Base-by-base conservation (phyloP, 1,140 invertebrate genomes). In the Ceratina calcarata region DNA sequence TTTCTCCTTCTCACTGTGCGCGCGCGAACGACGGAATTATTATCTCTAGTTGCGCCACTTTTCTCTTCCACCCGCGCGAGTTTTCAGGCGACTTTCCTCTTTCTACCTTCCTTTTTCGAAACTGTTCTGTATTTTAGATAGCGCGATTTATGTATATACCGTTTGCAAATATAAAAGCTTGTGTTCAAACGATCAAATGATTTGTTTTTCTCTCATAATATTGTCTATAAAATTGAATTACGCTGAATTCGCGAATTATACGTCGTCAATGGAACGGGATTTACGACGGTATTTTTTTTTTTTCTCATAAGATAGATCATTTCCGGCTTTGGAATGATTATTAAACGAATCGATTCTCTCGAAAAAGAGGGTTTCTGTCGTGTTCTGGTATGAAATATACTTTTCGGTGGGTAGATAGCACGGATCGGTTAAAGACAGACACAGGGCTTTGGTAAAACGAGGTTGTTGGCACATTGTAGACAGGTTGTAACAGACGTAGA, bases 401-500 rank as follows among this genome's bases (percentile, higher is more conserved):
- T 78, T 77, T 70, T 87, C 86, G 81, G 86, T 86, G 83, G 81
- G 81, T 82, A 76, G 55, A 82, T 86, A 73, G 80, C 70, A 80
- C 68, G 86, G 86, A 87, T 84, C 78, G 86, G 88, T 86, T 84
- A 70, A 87, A 91, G 86, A 90, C 88, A 88, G 88, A 90, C 89
- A 89, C 88, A 90, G 83, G 88, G 88, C 86, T 74, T 81, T 80
- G 85, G 84, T 87, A 32, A 61, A 55, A 81, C 68, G 69, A 81
- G 88, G 87, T 87, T 64, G 78, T 85, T 88, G 86, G 90, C 80
- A 90, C 82, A 89, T 86, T 87, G 81, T 87, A 86, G 86, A 91
- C 89, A 86, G 90, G 89, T 91, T 93, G 92, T 91, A 91, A 91
- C 90, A 94, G 94, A 94, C 94, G 93, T 93, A 94, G 94, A 94